Evolutionary conservation across 2,797 vertebrate genomes (phyloP), one percentile per base, ranked within the genome.

Genomic region (Falco rusticolus): DNA sequence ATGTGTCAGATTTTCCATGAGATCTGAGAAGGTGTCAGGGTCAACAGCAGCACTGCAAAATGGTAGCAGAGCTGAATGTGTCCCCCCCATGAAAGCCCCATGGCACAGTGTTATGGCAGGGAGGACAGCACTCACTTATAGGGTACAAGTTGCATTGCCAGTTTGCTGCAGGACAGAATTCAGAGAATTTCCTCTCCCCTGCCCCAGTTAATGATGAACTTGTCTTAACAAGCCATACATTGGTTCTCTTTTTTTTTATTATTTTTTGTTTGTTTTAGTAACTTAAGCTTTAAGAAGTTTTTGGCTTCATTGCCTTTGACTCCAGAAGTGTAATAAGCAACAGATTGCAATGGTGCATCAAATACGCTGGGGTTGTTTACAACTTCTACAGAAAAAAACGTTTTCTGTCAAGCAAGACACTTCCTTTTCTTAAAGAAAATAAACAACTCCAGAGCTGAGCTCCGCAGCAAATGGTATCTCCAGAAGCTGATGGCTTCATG

Each of bases 1-100:
- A 13, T 16, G 2, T 2, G 0, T 47, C 17, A 43, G 43, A 31
- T 69, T 78, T 69, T 21, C 13, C 37, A 37, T 1, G 1, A 47
- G 22, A 60, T 8, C 53, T 69, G 24, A 48, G 41, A 51, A 70
- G 16, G 2, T 60, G 59, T 74, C 26, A 16, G 41, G 17, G 11
- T 59, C 34, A 77, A 25, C 26, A 74, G 22, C 33, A 77, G 31
- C 0, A 0, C 14, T 59, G 13, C 26, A n/a, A 69, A 72, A 45
- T 0, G 3, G 72, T 13, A 54, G 39, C 34, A 41, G 51, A 60
- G 25, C 34, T 63, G 53, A 57, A 13, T 7, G 12, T 57, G 16
- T 13, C 9, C 14, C 9, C 10, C 13, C 41, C 21, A 2, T 11
- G 8, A 69, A 77, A 54, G 21, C 28, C 34, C 34, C 6, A 1